These are phyloP conservation scores for Callosobruchus maculatus DNA, from an alignment of 2,888 invertebrate genomes.

Conservation along the genomic window DNA sequence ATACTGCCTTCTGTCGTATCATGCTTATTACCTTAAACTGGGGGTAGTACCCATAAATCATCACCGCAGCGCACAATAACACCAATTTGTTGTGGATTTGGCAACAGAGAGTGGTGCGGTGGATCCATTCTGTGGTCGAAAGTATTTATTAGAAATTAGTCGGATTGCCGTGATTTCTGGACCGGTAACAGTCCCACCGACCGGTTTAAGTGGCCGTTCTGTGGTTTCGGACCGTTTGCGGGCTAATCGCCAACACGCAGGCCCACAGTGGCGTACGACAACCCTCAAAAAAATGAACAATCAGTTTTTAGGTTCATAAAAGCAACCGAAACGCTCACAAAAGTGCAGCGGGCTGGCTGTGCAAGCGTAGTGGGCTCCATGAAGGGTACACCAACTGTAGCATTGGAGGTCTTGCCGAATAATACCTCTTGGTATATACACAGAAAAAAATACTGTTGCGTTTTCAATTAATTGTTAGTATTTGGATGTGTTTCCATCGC, in stretches of 20 bases:
- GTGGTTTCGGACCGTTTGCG: conserved; percentile 23
- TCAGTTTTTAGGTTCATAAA: no score
- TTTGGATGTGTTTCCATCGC: no score
- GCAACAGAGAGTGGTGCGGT: background rate
- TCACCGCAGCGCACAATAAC: background rate
- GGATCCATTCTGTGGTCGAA: conserved; percentile 26
- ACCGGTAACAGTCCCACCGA: conserved; percentile 22
- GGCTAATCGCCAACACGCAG: conserved; percentile 4
- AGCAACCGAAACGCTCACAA: no score
- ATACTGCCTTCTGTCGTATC: no score
- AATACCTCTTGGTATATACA: no score
- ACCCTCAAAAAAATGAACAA: no score
- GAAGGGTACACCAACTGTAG: no score
- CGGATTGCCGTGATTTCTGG: conserved; percentile 57
- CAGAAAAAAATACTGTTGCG: no score
- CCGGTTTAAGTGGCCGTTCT: conserved; percentile 30
- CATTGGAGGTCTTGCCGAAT: no score
- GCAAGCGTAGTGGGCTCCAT: no score
- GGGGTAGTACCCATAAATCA: background rate
- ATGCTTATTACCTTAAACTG: background rate
- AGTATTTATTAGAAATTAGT: conserved; percentile 61
- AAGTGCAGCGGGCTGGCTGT: no score
- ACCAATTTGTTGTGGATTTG: background rate
- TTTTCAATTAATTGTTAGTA: no score
- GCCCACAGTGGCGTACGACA: background rate